These are phyloP conservation scores for Eupithecia dodoneata DNA, from an alignment of 2,888 invertebrate species.

Conservation along the genomic window DNA sequence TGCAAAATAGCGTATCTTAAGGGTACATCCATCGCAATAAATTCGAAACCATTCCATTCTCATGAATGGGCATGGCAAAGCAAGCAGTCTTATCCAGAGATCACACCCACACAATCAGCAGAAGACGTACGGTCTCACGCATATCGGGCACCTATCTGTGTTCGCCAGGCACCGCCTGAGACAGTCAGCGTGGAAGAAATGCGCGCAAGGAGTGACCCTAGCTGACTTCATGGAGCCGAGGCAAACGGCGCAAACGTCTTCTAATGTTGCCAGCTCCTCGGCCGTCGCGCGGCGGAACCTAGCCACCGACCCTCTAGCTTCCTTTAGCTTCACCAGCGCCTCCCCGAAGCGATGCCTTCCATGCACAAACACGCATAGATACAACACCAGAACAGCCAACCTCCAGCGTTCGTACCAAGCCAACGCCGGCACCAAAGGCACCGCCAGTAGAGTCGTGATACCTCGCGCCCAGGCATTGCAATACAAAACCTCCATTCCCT, in stretches of 20 bases:
- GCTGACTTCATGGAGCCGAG: slow-evolving; percentile 88
- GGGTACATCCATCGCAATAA: slow-evolving; percentile 38
- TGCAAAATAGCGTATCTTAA: slow-evolving; percentile 2
- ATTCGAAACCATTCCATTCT: slow-evolving; percentile 45
- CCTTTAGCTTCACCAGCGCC: slow-evolving; percentile 80
- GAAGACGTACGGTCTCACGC: slow-evolving; percentile 87
- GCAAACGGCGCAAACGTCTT: slow-evolving; percentile 92
- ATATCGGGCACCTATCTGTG: slow-evolving; percentile 89
- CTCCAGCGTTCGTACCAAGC: slow-evolving; percentile 84
- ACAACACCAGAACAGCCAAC: slow-evolving; percentile 84
- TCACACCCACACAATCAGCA: slow-evolving; percentile 61
- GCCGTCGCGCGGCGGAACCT: slow-evolving; percentile 86
- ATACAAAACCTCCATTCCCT: slow-evolving; percentile 89
- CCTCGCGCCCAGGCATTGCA: slow-evolving; percentile 86
- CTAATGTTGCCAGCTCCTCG: slow-evolving; percentile 87
- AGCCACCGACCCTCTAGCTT: slow-evolving; percentile 85
- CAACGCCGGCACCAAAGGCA: slow-evolving; percentile 83
- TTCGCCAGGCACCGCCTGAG: slow-evolving; percentile 88
- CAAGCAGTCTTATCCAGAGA: slow-evolving; percentile 66
- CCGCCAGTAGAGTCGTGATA: slow-evolving; percentile 84
- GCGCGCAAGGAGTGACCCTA: slow-evolving; percentile 90
- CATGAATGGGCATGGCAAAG: slow-evolving; percentile 42
- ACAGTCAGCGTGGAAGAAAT: slow-evolving; percentile 91
- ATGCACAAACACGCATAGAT: slow-evolving; percentile 87
- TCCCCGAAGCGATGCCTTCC: slow-evolving; percentile 86